A percentile compares a stretch with the other conserved stretches of the same genome.
Conservation (phyloP, 2,888 invertebrate genomes). For the Dysmachus trigonus region DNA sequence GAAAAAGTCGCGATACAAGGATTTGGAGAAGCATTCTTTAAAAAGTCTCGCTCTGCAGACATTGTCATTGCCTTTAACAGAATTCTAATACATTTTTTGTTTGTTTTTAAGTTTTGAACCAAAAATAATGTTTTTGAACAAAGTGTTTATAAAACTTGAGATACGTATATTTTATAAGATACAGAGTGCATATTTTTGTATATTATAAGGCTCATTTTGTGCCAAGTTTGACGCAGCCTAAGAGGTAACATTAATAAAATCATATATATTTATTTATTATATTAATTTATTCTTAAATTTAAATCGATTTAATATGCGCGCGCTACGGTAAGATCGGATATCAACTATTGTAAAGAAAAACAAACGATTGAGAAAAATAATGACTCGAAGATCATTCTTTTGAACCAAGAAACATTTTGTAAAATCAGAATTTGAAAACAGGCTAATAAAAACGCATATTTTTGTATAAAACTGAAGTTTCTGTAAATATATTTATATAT, state of each 20-base stretch:
- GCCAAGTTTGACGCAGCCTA: constrained; percentile 1
- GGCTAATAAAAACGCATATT: constrained; percentile 11
- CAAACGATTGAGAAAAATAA: neutral
- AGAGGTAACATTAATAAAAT: neutral
- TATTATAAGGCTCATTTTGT: neutral
- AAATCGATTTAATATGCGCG: neutral
- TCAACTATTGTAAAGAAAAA: neutral
- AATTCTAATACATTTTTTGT: neutral
- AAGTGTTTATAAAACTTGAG: neutral
- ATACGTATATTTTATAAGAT: neutral
- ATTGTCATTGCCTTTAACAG: constrained; percentile 14
- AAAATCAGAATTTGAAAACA: neutral
- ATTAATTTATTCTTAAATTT: neutral
- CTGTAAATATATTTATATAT: no score
- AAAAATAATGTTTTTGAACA: neutral
- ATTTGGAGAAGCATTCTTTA: neutral
- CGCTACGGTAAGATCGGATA: neutral
- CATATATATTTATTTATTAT: constrained; percentile 7
- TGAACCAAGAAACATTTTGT: neutral
- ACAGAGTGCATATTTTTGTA: constrained; percentile 12
- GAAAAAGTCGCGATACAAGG: neutral
- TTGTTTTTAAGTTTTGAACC: constrained; percentile 3
- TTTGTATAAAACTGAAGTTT: constrained; percentile 29
- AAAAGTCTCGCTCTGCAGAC: constrained; percentile 11
- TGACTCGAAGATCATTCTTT: neutral